Percentiles rank a stretch among this genome's conserved stretches.
These are phyloP conservation scores for Achroia grisella DNA, from an alignment of 1,140 invertebrate species.

Conservation along the genomic window DNA sequence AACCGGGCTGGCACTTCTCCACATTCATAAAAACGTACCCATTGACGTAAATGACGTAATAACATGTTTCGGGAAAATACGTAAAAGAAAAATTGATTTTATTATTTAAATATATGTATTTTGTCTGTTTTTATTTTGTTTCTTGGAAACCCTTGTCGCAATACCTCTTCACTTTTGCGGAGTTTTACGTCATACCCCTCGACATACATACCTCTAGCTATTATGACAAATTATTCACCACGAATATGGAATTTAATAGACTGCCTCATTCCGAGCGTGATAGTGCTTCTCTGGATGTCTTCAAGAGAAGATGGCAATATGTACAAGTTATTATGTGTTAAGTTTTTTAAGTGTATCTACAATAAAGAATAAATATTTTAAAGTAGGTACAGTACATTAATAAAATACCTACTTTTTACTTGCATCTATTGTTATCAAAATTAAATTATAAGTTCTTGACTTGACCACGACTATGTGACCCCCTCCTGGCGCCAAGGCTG, in stretches of 20 bases:
- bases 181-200: conserved; percentile 1
- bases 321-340: too few species aligned
- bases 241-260: neutral
- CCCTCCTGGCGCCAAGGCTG: too few species aligned
- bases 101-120: conserved; percentile 3
- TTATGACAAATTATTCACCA: too few species aligned
- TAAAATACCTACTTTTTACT: too few species aligned
- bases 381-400: too few species aligned
- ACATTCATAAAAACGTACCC: conserved; percentile 28
- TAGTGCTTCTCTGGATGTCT: conserved; percentile 5
- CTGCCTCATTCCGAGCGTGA: conserved; percentile 3
- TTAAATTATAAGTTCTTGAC: too few species aligned
- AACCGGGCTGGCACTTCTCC: conserved; percentile 26
- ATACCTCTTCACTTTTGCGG: conserved; percentile 4
- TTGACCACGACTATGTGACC: too few species aligned
- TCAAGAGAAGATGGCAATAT: too few species aligned
- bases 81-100: conserved; percentile 8
- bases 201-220: too few species aligned
- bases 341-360: too few species aligned
- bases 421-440: too few species aligned
- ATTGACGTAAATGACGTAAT: conserved; percentile 11
- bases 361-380: too few species aligned
- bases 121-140: conserved; percentile 8
- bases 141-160: conserved; percentile 5
- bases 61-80: conserved; percentile 3